phyloP scores from a whole-genome alignment of 2,888 invertebrate species.

The Agrotis exclamationis region DNA sequence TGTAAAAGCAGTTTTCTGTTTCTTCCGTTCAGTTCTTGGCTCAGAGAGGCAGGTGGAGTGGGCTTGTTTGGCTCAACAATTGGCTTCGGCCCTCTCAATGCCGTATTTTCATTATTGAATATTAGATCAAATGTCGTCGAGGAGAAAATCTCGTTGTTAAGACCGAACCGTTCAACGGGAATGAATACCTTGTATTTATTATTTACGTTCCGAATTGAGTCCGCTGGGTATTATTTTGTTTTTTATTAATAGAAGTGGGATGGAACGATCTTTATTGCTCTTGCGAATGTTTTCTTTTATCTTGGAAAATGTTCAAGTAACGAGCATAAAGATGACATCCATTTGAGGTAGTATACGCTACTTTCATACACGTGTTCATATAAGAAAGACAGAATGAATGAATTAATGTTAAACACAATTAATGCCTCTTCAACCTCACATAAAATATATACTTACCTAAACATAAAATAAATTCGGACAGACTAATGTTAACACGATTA shows the following conservation, averaged over 20 bases:
- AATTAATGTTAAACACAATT: neutral
- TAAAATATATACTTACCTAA: slow-evolving; percentile 15
- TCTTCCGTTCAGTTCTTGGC: slow-evolving; percentile 65
- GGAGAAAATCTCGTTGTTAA: slow-evolving; percentile 63
- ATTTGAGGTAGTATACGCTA: neutral
- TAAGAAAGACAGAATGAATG: slow-evolving; percentile 15
- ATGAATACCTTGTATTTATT: slow-evolving; percentile 67
- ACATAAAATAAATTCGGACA: slow-evolving; percentile 29
- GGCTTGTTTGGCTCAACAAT: slow-evolving; percentile 83
- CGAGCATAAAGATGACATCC: neutral
- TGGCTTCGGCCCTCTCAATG: slow-evolving; percentile 76
- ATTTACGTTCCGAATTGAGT: slow-evolving; percentile 62
- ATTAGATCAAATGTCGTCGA: slow-evolving; percentile 79
- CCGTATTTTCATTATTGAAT: slow-evolving; percentile 83
- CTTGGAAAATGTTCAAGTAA: slow-evolving; percentile 19
- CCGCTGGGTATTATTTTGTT: slow-evolving; percentile 57
- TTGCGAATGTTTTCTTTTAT: slow-evolving; percentile 28
- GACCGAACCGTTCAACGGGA: slow-evolving; percentile 61
- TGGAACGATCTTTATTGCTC: slow-evolving; percentile 38
- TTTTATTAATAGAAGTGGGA: slow-evolving; percentile 56
- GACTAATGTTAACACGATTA: slow-evolving; percentile 53
- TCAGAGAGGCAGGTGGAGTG: slow-evolving; percentile 75
- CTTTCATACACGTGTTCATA: too few species aligned
- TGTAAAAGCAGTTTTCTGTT: slow-evolving; percentile 89
- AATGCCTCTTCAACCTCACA: neutral